Conservation (phyloP, 2,113 vertebrate species). For the Hippocampus abdominalis region DNA sequence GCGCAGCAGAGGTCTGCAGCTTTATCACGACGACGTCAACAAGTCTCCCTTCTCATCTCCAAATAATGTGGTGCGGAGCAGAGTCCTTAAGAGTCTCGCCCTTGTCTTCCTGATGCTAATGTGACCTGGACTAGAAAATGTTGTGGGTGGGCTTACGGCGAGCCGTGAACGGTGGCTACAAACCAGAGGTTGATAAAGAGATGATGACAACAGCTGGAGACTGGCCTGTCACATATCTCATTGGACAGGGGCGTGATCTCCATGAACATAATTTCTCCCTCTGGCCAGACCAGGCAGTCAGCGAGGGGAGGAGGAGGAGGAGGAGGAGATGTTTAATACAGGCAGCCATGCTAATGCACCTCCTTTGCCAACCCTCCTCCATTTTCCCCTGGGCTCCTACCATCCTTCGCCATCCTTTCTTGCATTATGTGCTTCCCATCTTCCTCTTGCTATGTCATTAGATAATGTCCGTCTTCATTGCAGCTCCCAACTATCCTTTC, state of each 20-base stretch:
- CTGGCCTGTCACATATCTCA: constrained; percentile 49
- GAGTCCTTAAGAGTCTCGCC: constrained; percentile 1
- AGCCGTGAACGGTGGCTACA: neutral
- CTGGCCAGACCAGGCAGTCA: constrained; percentile 7
- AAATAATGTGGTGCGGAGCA: neutral
- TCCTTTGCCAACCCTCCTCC: constrained; percentile 4
- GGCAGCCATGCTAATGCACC: constrained; percentile 30
- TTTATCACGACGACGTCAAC: constrained; percentile 22
- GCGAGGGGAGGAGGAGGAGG: neutral
- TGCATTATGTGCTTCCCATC: neutral
- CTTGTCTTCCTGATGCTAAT: constrained; percentile 28
- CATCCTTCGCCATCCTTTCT: neutral
- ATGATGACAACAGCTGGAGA: constrained; percentile 50
- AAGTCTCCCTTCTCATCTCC: constrained; percentile 19
- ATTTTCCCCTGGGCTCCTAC: neutral
- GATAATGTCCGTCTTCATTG: neutral
- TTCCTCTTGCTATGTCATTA: neutral
- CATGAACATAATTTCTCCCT: constrained; percentile 49
- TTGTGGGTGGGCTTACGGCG: constrained; percentile 20
- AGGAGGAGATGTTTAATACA: constrained; percentile 52
- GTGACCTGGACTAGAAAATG: constrained; percentile 37
- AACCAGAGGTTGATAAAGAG: constrained; percentile 31
- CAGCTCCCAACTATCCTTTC: neutral
- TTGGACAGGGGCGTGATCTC: constrained; percentile 34
- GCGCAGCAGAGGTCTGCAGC: constrained; percentile 4